These are phyloP conservation scores for Parus major DNA, from an alignment of 2,113 vertebrate genomes.

Conservation along the genomic window DNA sequence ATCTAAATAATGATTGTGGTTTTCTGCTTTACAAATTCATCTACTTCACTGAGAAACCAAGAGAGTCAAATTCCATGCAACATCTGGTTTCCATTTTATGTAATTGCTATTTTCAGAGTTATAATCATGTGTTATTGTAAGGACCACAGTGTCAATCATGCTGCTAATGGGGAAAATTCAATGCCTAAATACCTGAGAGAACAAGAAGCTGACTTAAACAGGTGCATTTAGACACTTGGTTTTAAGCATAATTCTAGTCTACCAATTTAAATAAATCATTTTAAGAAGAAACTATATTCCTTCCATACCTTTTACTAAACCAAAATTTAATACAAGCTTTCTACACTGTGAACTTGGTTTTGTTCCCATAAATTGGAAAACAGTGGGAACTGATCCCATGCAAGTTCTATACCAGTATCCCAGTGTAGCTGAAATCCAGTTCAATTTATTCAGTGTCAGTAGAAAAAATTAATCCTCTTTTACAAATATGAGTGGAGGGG, in stretches of 20 bases:
- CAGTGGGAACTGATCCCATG: neutral
- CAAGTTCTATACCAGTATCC: neutral
- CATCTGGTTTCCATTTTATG: conserved; percentile 90
- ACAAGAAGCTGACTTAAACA: conserved; percentile 81
- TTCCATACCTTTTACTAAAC: conserved; percentile 67
- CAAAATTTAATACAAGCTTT: conserved; percentile 54
- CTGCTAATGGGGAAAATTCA: conserved; percentile 83
- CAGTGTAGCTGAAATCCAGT: neutral
- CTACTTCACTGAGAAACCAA: conserved; percentile 84
- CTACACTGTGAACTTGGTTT: neutral
- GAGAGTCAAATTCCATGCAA: conserved; percentile 81
- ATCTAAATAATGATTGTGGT: conserved; percentile 88
- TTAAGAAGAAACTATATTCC: conserved; percentile 78
- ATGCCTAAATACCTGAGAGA: conserved; percentile 84
- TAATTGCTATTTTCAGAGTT: conserved; percentile 91
- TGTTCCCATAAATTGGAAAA: neutral
- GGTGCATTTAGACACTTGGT: conserved; percentile 80
- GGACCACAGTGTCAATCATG: conserved; percentile 89
- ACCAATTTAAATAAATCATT: conserved; percentile 83
- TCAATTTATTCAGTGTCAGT: neutral
- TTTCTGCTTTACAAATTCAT: conserved; percentile 89
- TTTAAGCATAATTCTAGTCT: conserved; percentile 78
- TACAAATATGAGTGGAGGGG: neutral
- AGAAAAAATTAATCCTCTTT: neutral
- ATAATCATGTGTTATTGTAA: conserved; percentile 93